Evolutionary conservation across 2,113 vertebrate genomes (phyloP), one percentile per base, ranked within the genome.

Genomic region (Pelusios castaneus): DNA sequence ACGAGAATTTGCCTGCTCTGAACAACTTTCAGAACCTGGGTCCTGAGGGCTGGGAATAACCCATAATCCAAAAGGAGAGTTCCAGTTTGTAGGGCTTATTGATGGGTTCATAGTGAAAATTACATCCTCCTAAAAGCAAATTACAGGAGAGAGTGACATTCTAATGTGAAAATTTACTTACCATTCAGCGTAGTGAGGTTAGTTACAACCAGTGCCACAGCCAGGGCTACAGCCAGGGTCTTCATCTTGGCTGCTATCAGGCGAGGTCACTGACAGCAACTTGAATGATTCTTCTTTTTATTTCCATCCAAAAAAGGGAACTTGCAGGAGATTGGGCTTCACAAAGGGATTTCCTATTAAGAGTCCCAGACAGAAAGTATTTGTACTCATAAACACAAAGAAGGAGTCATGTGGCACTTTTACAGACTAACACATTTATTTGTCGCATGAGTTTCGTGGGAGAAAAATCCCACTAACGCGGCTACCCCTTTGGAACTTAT

Each of bases 181-280:
- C 97, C 93, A 0, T 7, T 38, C 10, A 0, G 95, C 0, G 89
- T 92, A 73, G 47, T 52, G 14, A 2, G 0, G 76, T 2, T 47
- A 88, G 86, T 84, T 41, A 96, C 79, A 5, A 96, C 84, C 89
- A 97, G 76, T 25, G 89, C 77, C 84, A 96, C 60, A 29, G 51
- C 82, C 84, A 97, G 82, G 0, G 0, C 67, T 0, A 2, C 83
- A 0, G 9, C 45, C 90, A 90, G 85, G 70, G 52, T 91, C 94
- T 1, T 49, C 97, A 95, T 96, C 92, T 91, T 96, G 2, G 0
- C 60, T 0, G 0, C 81, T 73, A 1, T 76, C 43, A 76, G 73
- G 13, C 22, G 9, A 21, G 19, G 67, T 73, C n/a, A 41, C 0
- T 52, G 38, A 56, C 6, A 2, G 38, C 14, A 14, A 38, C 43